Conservation (phyloP, 2,888 invertebrate species). For the Seira sanloemensis region DNA sequence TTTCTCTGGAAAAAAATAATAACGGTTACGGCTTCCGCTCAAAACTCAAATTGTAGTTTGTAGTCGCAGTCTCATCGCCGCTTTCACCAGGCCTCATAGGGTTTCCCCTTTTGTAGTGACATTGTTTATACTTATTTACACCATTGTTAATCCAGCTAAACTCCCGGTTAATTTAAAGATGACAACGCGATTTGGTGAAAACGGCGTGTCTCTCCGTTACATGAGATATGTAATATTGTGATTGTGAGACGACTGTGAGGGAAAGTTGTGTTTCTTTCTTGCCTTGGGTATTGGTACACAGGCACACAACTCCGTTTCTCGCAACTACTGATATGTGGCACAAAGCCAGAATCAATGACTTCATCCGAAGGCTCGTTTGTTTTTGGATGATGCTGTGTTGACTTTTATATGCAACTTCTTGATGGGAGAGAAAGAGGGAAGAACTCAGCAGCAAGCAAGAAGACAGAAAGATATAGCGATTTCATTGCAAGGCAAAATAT, state of each 20-base stretch:
- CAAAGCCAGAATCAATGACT: constrained; percentile 59
- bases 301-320: constrained; percentile 28
- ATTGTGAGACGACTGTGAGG: background rate
- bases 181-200: too few species aligned
- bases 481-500: background rate
- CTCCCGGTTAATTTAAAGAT: too few species aligned
- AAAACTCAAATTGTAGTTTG: too few species aligned
- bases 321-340: constrained; percentile 41
- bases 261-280: background rate
- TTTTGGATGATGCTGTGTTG: constrained; percentile 40
- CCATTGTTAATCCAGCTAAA: too few species aligned
- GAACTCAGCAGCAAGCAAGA: constrained; percentile 2
- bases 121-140: too few species aligned
- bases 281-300: constrained; percentile 5
- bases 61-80: too few species aligned
- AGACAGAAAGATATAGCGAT: background rate
- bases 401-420: constrained; percentile 50
- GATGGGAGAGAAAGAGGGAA: constrained; percentile 24
- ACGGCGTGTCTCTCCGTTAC: too few species aligned
- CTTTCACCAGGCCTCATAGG: too few species aligned
- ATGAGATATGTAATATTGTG: background rate
- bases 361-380: constrained; percentile 32
- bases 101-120: too few species aligned
- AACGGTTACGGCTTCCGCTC: too few species aligned
- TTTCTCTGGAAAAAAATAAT: too few species aligned